Percentiles rank a stretch among this genome's conserved stretches.
These are phyloP conservation scores for Microctenopoma steveboyesi DNA, from an alignment of 2,797 vertebrate species.

Conservation along the genomic window DNA sequence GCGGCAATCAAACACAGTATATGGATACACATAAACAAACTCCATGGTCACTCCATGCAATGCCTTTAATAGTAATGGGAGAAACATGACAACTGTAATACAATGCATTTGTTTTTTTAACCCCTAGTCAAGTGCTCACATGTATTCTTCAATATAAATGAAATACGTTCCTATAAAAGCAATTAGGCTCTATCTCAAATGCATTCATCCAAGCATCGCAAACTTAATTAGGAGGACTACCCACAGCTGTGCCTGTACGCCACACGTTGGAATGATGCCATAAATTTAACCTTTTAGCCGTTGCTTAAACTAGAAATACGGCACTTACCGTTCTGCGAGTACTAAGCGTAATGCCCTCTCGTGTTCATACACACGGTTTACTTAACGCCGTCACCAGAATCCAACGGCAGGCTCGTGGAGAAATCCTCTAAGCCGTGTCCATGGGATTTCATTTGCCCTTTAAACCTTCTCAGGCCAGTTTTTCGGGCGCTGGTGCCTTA, in stretches of 20 bases:
- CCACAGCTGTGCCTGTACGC: conserved; percentile 17
- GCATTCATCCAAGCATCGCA: conserved; percentile 50
- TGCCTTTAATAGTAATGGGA: conserved; percentile 19
- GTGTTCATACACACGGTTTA: conserved; percentile 47
- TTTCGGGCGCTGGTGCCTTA: conserved; percentile 20
- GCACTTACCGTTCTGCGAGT: conserved; percentile 29
- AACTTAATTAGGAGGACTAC: conserved; percentile 62
- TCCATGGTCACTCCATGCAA: conserved; percentile 20
- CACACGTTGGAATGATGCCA: conserved; percentile 31
- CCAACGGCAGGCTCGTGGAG: conserved; percentile 3
- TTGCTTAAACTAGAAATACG: conserved; percentile 24
- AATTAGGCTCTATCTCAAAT: conserved; percentile 54
- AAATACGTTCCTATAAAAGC: conserved; percentile 40
- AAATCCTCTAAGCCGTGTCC: conserved; percentile 12
- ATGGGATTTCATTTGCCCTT: conserved; percentile 19
- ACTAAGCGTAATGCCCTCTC: conserved; percentile 26
- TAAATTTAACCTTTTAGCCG: conserved; percentile 28
- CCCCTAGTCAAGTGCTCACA: conserved; percentile 13
- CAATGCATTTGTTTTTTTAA: neutral
- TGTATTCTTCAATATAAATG: conserved; percentile 31
- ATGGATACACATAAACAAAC: conserved; percentile 34
- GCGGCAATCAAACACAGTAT: conserved; percentile 5
- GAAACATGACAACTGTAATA: conserved; percentile 9
- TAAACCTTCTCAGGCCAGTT: conserved; percentile 24
- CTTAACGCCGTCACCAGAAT: conserved; percentile 30